A percentile compares a stretch with the other conserved stretches of the same genome.
phyloP scores from a whole-genome alignment of 2,113 vertebrate genomes.

The Dasyprocta punctata region DNA sequence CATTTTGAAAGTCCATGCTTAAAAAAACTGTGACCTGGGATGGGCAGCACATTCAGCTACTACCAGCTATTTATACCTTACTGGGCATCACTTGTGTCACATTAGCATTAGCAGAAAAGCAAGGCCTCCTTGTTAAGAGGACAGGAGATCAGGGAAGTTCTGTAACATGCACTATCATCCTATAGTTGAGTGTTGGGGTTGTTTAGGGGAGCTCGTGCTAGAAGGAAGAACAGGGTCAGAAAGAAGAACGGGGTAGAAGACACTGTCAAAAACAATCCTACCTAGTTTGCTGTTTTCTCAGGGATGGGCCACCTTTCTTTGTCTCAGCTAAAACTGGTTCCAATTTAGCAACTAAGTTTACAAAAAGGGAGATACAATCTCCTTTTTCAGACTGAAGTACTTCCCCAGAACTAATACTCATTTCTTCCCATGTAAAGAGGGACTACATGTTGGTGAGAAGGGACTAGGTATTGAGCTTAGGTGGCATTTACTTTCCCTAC shows the following conservation, averaged over 20 bases:
- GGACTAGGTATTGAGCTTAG: neutral
- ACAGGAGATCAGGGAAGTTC: slow-evolving; percentile 1
- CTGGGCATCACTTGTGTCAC: neutral
- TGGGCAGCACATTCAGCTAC: neutral
- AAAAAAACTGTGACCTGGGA: slow-evolving; percentile 21
- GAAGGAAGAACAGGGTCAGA: neutral
- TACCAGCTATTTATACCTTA: slow-evolving; percentile 30
- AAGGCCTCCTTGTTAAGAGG: neutral
- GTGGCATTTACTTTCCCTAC: slow-evolving; percentile 21
- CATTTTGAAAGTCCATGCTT: neutral
- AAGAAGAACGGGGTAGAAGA: neutral
- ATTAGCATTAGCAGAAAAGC: slow-evolving; percentile 14
- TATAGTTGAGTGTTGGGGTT: neutral
- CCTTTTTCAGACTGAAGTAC: slow-evolving; percentile 24
- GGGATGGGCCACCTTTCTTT: slow-evolving; percentile 25
- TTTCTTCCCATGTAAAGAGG: neutral
- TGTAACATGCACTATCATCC: neutral
- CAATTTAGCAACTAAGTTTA: slow-evolving; percentile 40
- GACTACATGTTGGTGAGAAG: neutral
- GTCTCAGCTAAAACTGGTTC: slow-evolving; percentile 23
- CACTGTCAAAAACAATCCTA: slow-evolving; percentile 26
- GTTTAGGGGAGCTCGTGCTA: slow-evolving; percentile 22
- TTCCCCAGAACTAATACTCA: slow-evolving; percentile 7
- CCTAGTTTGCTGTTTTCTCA: slow-evolving; percentile 19
- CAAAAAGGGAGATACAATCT: slow-evolving; percentile 17